Base-by-base conservation (phyloP, 2,888 invertebrate species). In the Coleophora flavipennella region DNA sequence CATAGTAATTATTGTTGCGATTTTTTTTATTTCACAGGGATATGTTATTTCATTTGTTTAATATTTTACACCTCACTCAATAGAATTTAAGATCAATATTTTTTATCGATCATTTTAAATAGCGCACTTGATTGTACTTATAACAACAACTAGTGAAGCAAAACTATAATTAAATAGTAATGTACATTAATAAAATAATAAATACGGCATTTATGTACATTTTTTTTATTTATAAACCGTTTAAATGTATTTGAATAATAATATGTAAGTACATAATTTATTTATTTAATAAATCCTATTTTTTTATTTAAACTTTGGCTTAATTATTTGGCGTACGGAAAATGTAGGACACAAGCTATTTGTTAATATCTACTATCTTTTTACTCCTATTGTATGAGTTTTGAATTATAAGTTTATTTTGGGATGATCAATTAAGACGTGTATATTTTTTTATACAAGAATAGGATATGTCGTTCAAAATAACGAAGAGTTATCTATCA, bases 241-340 rank as follows among this genome's bases (percentile, higher is more conserved):
- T n/a, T n/a, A n/a, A n/a, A n/a, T n/a, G n/a, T n/a, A n/a, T n/a
- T n/a, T n/a, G n/a, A n/a, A n/a, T n/a, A n/a, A n/a, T n/a, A n/a
- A n/a, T n/a, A n/a, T n/a, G n/a, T n/a, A n/a, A n/a, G n/a, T n/a
- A n/a, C n/a, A n/a, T n/a, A n/a, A n/a, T n/a, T n/a, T n/a, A n/a
- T n/a, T n/a, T n/a, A n/a, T n/a, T n/a, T n/a, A n/a, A 20, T 4
- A 20, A 20, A 44, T 41, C 36, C 32, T 11, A 8, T 35, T 56
- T 58, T 59, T 59, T 67, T 63, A 55, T 59, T 20, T 60, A 61
- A 67, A 71, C 74, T 81, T 81, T 80, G 81, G 79, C 80, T 73
- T 71, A 61, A 43, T 53, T 68, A 62, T 81, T 80, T 80, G 80
- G 79, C 80, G 68, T 67, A 60, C 62, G 6, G 20, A 20, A 20